phyloP scores from a whole-genome alignment of 2,888 invertebrate genomes.

The Danaus chrysippus region DNA sequence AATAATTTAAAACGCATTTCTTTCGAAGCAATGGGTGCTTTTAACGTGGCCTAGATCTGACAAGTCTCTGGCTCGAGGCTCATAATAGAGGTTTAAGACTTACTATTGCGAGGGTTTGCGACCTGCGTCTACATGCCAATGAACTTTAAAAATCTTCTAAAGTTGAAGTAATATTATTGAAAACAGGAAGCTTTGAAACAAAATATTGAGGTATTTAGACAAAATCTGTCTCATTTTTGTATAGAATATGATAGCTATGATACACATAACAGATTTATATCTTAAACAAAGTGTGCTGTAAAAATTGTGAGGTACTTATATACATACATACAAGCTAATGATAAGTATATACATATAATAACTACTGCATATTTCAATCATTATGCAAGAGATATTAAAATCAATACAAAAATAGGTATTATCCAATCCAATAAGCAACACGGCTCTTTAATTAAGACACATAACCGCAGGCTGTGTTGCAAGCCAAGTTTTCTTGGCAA shows the following conservation, averaged over 20 bases:
- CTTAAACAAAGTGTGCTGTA: too few relatives aligned
- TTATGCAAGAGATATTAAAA: too few relatives aligned
- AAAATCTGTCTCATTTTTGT: too few relatives aligned
- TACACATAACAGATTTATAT: too few relatives aligned
- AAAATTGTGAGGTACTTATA: too few relatives aligned
- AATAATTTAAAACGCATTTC: constrained; percentile 9
- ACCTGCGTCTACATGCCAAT: background rate
- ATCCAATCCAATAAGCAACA: background rate
- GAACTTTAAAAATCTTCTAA: background rate
- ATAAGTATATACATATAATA: too few relatives aligned
- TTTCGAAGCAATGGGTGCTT: constrained; percentile 11
- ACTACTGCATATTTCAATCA: too few relatives aligned
- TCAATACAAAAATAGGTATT: too few relatives aligned
- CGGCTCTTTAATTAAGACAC: constrained; percentile 1
- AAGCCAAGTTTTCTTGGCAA: constrained; percentile 5
- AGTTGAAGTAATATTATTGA: background rate
- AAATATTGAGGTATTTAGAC: too few relatives aligned
- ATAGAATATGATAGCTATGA: too few relatives aligned
- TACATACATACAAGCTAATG: too few relatives aligned
- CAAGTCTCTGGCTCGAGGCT: constrained; percentile 19
- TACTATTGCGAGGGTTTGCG: background rate
- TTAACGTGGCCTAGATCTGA: constrained; percentile 25
- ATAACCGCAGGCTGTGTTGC: constrained; percentile 1
- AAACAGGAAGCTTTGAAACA: too few relatives aligned
- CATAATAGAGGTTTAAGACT: constrained; percentile 16